Evolutionary conservation across 1,140 invertebrate species (phyloP).

Genomic region (Drosophila fuyamai): DNA sequence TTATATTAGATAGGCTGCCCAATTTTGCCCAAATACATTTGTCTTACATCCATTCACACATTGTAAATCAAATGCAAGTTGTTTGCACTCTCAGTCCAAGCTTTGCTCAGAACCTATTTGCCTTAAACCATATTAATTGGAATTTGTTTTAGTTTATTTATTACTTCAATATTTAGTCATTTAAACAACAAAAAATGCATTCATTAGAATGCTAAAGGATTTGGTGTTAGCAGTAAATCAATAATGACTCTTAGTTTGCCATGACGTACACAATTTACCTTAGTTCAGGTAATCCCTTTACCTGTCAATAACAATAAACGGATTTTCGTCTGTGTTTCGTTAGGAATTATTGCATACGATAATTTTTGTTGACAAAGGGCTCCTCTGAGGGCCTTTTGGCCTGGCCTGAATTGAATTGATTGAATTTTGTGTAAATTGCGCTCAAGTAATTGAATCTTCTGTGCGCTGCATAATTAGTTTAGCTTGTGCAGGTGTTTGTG

Average conservation of each 20-base stretch:
- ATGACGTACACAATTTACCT: neutral
- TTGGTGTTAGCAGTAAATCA: conserved; percentile 4
- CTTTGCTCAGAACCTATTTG: conserved; percentile 4
- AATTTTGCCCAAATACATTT: neutral
- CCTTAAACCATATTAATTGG: neutral
- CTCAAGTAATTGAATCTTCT: conserved; percentile 48
- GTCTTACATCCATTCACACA: conserved; percentile 9
- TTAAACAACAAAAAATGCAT: neutral
- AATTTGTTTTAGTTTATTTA: neutral
- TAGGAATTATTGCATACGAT: conserved; percentile 26
- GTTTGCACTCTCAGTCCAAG: conserved; percentile 14
- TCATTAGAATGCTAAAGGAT: neutral
- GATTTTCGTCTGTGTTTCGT: conserved; percentile 9
- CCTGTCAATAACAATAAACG: conserved; percentile 13
- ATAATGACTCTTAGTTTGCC: neutral
- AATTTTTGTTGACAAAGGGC: conserved; percentile 41
- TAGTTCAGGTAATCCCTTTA: conserved; percentile 2
- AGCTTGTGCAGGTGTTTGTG: conserved; percentile 14
- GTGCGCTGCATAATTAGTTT: conserved; percentile 38
- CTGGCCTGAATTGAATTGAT: conserved; percentile 40
- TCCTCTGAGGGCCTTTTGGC: conserved; percentile 10
- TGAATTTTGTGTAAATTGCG: conserved; percentile 31
- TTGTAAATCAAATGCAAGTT: conserved; percentile 4
- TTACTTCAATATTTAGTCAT: neutral
- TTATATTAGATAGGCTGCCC: too few relatives aligned